phyloP scores from a whole-genome alignment of 2,797 vertebrate genomes.

The Hypotaenidia philippensis region DNA sequence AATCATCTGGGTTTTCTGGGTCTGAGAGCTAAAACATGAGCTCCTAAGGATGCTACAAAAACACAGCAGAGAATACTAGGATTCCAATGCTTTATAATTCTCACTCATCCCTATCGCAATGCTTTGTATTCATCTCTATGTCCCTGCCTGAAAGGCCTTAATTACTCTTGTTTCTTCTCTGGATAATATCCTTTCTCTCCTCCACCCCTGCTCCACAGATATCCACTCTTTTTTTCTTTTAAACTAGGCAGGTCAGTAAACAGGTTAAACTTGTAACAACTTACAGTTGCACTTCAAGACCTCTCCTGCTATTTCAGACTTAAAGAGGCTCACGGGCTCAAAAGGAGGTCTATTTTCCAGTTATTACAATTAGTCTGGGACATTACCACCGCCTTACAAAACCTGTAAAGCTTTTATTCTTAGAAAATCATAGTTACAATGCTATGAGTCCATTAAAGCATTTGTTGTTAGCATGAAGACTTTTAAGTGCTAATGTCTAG shows the following conservation, averaged over 20 bases:
- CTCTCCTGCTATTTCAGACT: background rate
- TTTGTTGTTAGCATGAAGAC: constrained; percentile 16
- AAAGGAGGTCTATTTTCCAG: background rate
- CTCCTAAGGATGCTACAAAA: background rate
- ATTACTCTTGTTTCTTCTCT: background rate
- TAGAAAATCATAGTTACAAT: background rate
- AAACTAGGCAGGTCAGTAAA: background rate
- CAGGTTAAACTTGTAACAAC: background rate
- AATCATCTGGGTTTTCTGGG: too few relatives aligned
- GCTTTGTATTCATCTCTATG: background rate
- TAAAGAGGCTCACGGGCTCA: background rate
- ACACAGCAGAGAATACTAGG: background rate
- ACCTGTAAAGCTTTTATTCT: background rate
- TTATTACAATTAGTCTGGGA: background rate
- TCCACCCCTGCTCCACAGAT: background rate
- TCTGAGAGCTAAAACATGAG: background rate
- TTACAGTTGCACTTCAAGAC: background rate
- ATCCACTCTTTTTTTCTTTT: background rate
- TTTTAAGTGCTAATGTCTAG: background rate
- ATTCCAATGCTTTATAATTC: background rate
- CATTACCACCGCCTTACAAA: background rate
- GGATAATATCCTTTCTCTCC: background rate
- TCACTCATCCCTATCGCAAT: background rate
- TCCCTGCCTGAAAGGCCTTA: background rate
- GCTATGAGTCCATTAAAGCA: background rate